These are phyloP conservation scores for Xenopus borealis DNA, from an alignment of 2,113 vertebrate genomes.

Conservation along the genomic window DNA sequence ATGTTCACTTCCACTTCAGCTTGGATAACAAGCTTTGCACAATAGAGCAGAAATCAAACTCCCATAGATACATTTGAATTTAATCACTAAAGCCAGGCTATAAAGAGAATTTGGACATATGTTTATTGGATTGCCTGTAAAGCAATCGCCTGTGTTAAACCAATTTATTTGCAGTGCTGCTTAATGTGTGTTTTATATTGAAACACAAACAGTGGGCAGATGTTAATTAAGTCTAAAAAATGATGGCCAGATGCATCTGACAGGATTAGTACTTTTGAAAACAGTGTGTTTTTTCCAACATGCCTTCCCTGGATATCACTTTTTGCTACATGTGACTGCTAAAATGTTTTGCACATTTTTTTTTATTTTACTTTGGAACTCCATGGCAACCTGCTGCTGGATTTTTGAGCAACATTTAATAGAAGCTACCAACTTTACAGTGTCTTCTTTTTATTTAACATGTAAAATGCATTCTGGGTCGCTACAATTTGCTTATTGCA, in stretches of 20 bases:
- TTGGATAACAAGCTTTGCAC: not conserved
- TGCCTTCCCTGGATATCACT: not conserved
- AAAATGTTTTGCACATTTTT: constrained; percentile 43
- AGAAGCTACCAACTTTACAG: constrained; percentile 15
- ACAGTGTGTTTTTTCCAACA: not conserved
- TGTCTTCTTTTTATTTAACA: constrained; percentile 11
- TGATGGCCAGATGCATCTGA: constrained; percentile 14
- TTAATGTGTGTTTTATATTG: constrained; percentile 6
- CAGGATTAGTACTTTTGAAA: not conserved
- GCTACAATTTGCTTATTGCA: not conserved
- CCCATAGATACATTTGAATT: too few relatives aligned
- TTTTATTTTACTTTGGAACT: constrained; percentile 51
- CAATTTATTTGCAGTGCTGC: not conserved
- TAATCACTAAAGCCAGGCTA: too few relatives aligned
- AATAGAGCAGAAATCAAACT: not conserved
- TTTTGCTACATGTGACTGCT: constrained; percentile 37
- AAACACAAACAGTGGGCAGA: constrained; percentile 42
- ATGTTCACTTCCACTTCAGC: too few relatives aligned
- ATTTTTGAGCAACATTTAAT: constrained; percentile 41
- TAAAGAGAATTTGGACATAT: too few relatives aligned
- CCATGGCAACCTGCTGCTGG: constrained; percentile 50
- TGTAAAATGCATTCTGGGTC: not conserved
- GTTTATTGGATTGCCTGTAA: not conserved
- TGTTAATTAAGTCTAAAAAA: constrained; percentile 56
- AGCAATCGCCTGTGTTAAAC: not conserved